These are phyloP conservation scores for Patella pellucida DNA, from an alignment of 2,888 invertebrate species.

Conservation along the genomic window DNA sequence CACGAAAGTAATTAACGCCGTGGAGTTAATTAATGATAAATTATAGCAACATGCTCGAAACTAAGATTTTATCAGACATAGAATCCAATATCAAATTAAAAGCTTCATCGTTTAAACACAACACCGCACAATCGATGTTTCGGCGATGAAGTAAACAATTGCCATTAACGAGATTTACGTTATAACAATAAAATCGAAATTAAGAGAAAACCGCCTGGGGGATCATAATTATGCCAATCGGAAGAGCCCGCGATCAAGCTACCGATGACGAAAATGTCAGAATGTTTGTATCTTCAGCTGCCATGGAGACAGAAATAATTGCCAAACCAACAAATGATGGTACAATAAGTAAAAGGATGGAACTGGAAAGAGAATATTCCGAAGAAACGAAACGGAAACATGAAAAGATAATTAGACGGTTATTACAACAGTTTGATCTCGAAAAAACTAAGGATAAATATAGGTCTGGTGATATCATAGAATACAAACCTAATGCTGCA, in stretches of 20 bases:
- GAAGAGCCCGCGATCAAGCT: not conserved
- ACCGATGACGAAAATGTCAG: constrained; percentile 1
- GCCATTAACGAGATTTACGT: too few relatives aligned
- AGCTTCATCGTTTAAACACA: too few relatives aligned
- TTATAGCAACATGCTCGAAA: too few relatives aligned
- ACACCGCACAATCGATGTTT: too few relatives aligned
- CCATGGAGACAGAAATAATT: constrained; percentile 6
- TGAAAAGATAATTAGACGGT: constrained; percentile 13
- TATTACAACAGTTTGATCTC: constrained; percentile 20
- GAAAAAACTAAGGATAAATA: constrained; percentile 24
- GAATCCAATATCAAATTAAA: too few relatives aligned
- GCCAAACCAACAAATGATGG: not conserved
- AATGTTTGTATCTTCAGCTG: constrained; percentile 10
- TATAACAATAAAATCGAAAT: too few relatives aligned
- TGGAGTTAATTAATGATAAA: too few relatives aligned
- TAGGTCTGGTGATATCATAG: constrained; percentile 3
- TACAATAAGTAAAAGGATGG: constrained; percentile 6
- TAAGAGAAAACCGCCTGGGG: not conserved
- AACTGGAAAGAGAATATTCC: constrained; percentile 22
- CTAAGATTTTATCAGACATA: too few relatives aligned
- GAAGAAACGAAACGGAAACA: constrained; percentile 20
- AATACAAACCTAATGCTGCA: constrained; percentile 17
- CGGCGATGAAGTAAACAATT: too few relatives aligned
- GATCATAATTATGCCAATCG: constrained; percentile 1
- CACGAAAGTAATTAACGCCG: too few relatives aligned